These are phyloP conservation scores for Acipenser ruthenus DNA, from an alignment of 2,797 vertebrate genomes.

Conservation along the genomic window DNA sequence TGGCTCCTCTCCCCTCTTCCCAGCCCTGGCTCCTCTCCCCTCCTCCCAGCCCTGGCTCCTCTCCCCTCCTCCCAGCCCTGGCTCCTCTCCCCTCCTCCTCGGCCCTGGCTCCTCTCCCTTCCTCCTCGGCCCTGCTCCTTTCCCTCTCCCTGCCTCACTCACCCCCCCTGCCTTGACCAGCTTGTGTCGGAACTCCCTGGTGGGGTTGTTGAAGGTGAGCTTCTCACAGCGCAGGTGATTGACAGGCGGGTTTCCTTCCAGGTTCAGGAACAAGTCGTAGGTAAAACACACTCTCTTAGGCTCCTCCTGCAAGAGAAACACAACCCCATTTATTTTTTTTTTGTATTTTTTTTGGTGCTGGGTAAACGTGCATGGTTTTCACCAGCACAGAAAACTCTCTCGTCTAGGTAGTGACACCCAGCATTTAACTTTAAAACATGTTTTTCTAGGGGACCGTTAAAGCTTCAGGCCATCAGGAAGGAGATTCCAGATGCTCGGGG, in stretches of 20 bases:
- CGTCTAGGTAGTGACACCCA: no score
- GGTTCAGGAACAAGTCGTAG: constrained; percentile 93
- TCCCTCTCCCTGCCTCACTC: constrained; percentile 42
- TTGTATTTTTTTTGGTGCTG: not conserved
- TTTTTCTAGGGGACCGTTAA: no score
- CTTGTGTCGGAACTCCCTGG: constrained; percentile 91
- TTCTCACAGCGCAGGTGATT: constrained; percentile 98
- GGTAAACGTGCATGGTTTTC: no score
- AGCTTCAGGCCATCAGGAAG: no score
- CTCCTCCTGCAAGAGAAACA: constrained; percentile 70
- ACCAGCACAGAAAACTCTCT: no score
- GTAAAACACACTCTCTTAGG: constrained; percentile 93
- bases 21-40: not conserved
- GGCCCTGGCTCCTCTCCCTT: not conserved
- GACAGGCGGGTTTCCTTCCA: constrained; percentile 95
- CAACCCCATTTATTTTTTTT: not conserved
- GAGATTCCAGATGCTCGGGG: no score
- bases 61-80: no score
- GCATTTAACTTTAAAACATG: no score
- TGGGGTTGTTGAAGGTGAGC: constrained; percentile 98
- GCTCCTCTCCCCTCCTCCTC: no score
- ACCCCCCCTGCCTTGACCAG: constrained; percentile 94
- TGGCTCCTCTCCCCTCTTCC: no score
- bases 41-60: no score
- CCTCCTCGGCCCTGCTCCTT: no score